Evolutionary conservation across 2,113 vertebrate species (phyloP).

Genomic region (Lepus timidus): DNA sequence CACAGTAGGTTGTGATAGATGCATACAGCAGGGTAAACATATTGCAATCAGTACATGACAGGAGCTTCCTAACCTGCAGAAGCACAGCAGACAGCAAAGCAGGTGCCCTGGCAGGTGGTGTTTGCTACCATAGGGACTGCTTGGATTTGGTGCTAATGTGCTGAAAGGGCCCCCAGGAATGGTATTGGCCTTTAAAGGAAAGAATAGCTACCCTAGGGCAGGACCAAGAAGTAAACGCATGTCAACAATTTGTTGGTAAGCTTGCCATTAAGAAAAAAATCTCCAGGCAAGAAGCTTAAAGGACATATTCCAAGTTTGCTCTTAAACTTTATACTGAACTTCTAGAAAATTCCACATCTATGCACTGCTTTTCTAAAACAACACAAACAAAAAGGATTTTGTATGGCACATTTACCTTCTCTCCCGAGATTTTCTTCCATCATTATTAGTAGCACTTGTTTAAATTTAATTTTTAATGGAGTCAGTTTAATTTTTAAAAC

Average conservation of each 20-base stretch:
- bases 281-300: conserved; percentile 22
- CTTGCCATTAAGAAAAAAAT: neutral
- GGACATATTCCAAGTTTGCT: conserved; percentile 4
- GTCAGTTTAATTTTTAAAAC: conserved; percentile 10
- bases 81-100: neutral
- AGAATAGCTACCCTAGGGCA: neutral
- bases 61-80: neutral
- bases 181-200: neutral
- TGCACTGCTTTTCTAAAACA: neutral
- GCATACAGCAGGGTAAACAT: neutral
- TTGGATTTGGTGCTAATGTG: neutral
- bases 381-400: neutral
- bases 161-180: neutral
- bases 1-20: neutral
- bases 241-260: neutral
- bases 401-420: neutral
- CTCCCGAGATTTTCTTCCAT: neutral
- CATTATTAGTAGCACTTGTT: neutral
- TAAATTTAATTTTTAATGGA: conserved; percentile 4
- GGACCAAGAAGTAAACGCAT: neutral
- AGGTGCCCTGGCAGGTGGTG: fast-evolving
- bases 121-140: neutral
- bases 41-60: neutral
- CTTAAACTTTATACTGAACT: neutral
- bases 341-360: neutral